Evolutionary conservation across 2,113 vertebrate genomes (phyloP).

Genomic region (Anarrhichthys ocellatus): DNA sequence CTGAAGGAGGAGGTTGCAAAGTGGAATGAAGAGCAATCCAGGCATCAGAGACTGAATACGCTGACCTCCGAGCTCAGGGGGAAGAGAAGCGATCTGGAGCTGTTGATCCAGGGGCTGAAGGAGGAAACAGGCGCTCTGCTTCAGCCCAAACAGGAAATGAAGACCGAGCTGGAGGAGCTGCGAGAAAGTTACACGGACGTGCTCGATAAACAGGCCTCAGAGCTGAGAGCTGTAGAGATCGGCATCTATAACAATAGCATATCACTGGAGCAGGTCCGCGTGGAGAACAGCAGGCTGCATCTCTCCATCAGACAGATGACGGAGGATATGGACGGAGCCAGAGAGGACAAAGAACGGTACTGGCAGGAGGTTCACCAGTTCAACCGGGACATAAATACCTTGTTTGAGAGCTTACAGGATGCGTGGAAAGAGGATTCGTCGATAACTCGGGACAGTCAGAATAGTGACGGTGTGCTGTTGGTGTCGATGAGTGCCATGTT

Average conservation of each 20-base stretch:
- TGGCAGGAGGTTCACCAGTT: slow-evolving; percentile 11
- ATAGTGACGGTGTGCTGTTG: slow-evolving; percentile 6
- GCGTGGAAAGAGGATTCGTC: slow-evolving; percentile 36
- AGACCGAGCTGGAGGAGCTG: slow-evolving; percentile 48
- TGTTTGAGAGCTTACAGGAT: slow-evolving; percentile 30
- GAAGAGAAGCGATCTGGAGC: slow-evolving; percentile 45
- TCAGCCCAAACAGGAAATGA: slow-evolving; percentile 57
- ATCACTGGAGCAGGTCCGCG: slow-evolving; percentile 65
- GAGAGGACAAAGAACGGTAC: slow-evolving; percentile 16
- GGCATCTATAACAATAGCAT: slow-evolving; percentile 56
- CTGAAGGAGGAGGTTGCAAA: slow-evolving; percentile 63
- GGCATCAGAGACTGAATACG: slow-evolving; percentile 33
- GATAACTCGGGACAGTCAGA: slow-evolving; percentile 12
- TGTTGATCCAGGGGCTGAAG: slow-evolving; percentile 35
- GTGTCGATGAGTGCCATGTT: neutral
- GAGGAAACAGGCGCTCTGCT: slow-evolving; percentile 50
- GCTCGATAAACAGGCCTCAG: slow-evolving; percentile 43
- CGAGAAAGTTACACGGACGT: slow-evolving; percentile 11
- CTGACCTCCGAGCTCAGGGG: slow-evolving; percentile 29
- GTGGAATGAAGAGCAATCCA: slow-evolving; percentile 36
- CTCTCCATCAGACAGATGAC: slow-evolving; percentile 55
- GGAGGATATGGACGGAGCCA: neutral
- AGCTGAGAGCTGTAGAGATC: slow-evolving; percentile 66
- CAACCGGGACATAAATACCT: neutral
- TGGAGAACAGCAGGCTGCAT: slow-evolving; percentile 77